These are phyloP conservation scores for Apocrypta bakeri DNA, from an alignment of 1,140 invertebrate genomes.

Conservation along the genomic window DNA sequence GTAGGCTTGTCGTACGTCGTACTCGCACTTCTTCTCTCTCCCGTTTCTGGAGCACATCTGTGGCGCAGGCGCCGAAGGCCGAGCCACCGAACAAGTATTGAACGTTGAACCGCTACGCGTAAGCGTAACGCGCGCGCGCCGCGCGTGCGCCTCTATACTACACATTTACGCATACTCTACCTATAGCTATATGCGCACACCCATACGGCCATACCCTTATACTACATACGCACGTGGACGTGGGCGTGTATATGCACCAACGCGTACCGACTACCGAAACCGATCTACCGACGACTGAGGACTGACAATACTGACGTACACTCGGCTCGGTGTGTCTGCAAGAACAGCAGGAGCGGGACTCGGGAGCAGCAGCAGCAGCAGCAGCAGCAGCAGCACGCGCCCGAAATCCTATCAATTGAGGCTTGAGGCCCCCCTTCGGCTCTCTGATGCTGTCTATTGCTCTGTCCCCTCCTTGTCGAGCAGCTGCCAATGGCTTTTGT, in stretches of 20 bases:
- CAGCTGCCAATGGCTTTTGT: slow-evolving; percentile 6
- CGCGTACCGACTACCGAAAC: too few species aligned
- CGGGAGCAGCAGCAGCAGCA: too few species aligned
- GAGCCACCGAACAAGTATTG: too few species aligned
- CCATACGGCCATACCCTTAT: too few species aligned
- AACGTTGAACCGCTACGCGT: slow-evolving; percentile 41
- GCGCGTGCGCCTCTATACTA: neutral
- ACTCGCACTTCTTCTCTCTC: neutral
- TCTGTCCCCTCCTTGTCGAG: neutral
- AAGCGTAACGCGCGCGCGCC: slow-evolving; percentile 4
- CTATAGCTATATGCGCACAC: too few species aligned
- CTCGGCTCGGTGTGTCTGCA: too few species aligned
- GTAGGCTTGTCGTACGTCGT: neutral
- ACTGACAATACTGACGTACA: too few species aligned
- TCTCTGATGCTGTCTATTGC: neutral
- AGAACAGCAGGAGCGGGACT: too few species aligned
- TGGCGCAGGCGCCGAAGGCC: slow-evolving; percentile 30
- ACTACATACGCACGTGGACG: too few species aligned
- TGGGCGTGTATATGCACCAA: neutral
- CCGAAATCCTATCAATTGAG: slow-evolving; percentile 49
- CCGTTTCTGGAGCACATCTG: slow-evolving; percentile 18
- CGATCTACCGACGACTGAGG: too few species aligned
- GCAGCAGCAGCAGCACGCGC: slow-evolving; percentile 10
- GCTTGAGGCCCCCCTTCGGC: slow-evolving; percentile 29
- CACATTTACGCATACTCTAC: neutral